A percentile compares a stretch with the other conserved stretches of the same genome.
phyloP scores from a whole-genome alignment of 2,797 vertebrate species.

The Paratrypauchen microcephalus region DNA sequence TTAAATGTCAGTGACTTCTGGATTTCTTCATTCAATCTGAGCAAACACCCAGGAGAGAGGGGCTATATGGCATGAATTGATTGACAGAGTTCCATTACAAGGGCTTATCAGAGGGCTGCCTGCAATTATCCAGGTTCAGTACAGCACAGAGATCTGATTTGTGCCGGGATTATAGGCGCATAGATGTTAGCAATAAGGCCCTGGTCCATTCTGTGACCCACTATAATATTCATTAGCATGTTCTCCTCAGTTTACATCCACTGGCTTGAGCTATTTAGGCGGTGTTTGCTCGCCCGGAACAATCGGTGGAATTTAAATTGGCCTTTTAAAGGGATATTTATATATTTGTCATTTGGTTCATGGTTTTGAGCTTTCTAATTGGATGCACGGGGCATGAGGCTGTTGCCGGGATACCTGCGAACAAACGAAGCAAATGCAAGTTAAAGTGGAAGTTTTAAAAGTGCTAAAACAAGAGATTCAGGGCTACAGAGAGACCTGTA shows the following conservation, averaged over 20 bases:
- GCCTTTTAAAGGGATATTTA: slow-evolving; percentile 39
- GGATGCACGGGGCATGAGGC: slow-evolving; percentile 2
- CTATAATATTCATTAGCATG: slow-evolving; percentile 58
- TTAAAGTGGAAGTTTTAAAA: not conserved
- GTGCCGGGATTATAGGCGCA: slow-evolving; percentile 70
- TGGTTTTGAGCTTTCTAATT: slow-evolving; percentile 20
- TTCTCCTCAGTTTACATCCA: slow-evolving; percentile 39
- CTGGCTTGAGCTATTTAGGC: slow-evolving; percentile 25
- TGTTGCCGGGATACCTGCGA: slow-evolving; percentile 3
- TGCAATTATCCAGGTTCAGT: slow-evolving; percentile 84
- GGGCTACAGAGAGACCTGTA: no score
- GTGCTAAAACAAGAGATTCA: not conserved
- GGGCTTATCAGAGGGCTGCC: slow-evolving; percentile 79
- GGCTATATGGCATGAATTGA: slow-evolving; percentile 78
- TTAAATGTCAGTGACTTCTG: slow-evolving; percentile 86
- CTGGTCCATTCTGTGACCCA: slow-evolving; percentile 48
- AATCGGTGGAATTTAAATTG: slow-evolving; percentile 1
- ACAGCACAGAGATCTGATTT: slow-evolving; percentile 79
- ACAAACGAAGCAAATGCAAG: not conserved
- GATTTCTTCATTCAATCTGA: slow-evolving; percentile 87
- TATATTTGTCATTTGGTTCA: slow-evolving; percentile 39
- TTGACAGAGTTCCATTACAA: slow-evolving; percentile 93
- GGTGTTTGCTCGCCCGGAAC: slow-evolving; percentile 7
- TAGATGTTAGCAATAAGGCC: slow-evolving; percentile 55
- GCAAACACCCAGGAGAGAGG: slow-evolving; percentile 83